Evolutionary conservation across 1,140 invertebrate genomes (phyloP).

Genomic region (Leguminivora glycinivorella): DNA sequence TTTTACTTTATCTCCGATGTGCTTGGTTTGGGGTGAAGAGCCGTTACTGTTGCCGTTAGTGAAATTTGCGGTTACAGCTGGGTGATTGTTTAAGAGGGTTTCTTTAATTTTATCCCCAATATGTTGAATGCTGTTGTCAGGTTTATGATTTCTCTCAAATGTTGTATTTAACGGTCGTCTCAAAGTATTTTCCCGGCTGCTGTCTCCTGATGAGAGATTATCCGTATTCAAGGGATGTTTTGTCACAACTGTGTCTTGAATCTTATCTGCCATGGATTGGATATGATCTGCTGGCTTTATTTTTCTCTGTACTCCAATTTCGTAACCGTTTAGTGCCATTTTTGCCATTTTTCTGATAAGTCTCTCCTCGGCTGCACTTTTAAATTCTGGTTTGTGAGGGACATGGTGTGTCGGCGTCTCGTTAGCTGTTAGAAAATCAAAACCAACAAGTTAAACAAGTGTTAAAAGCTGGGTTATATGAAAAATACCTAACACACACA

Average conservation of each 20-base stretch:
- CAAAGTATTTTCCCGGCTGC: slow-evolving; percentile 58
- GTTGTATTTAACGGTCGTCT: slow-evolving; percentile 50
- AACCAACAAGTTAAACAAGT: slow-evolving; percentile 59
- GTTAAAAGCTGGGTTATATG: slow-evolving; percentile 33
- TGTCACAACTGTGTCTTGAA: slow-evolving; percentile 75
- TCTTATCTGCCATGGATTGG: slow-evolving; percentile 76
- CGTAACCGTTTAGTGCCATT: slow-evolving; percentile 77
- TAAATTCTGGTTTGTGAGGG: slow-evolving; percentile 75
- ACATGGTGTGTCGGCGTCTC: slow-evolving; percentile 55
- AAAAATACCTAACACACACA: slow-evolving; percentile 31
- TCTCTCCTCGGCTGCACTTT: slow-evolving; percentile 80
- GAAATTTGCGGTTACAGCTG: slow-evolving; percentile 34
- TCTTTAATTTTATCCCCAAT: slow-evolving; percentile 52
- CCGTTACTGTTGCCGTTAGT: slow-evolving; percentile 44
- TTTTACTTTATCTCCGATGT: slow-evolving; percentile 19
- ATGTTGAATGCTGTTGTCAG: slow-evolving; percentile 42
- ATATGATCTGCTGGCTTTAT: slow-evolving; percentile 77
- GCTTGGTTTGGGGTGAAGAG: slow-evolving; percentile 48
- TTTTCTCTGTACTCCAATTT: slow-evolving; percentile 78
- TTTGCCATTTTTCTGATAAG: slow-evolving; percentile 79
- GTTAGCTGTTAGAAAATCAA: slow-evolving; percentile 75
- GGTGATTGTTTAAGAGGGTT: slow-evolving; percentile 45
- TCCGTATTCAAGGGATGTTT: slow-evolving; percentile 75
- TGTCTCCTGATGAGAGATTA: slow-evolving; percentile 51
- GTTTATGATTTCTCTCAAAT: slow-evolving; percentile 43